Evolutionary conservation across 2,113 vertebrate genomes (phyloP).

Genomic region (Brachypodius melanocephalos): DNA sequence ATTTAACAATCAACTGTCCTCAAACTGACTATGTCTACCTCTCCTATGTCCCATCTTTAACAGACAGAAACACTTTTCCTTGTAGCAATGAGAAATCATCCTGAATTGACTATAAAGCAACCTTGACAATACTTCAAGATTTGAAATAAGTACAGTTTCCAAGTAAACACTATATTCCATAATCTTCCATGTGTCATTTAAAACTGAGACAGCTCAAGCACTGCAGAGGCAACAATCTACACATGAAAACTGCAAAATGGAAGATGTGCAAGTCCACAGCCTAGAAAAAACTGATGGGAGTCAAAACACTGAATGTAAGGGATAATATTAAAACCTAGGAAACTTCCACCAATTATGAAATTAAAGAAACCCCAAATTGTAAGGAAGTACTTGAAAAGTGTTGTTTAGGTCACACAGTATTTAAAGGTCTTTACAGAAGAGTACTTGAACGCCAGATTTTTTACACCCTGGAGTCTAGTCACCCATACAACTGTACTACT

Average conservation of each 20-base stretch:
- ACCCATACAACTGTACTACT: neutral
- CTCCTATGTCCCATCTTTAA: neutral
- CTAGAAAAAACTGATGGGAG: neutral
- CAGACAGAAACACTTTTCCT: neutral
- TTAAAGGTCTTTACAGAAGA: neutral
- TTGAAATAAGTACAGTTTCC: neutral
- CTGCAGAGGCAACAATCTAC: neutral
- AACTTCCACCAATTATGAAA: neutral
- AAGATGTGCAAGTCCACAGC: neutral
- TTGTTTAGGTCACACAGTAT: neutral
- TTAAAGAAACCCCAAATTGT: neutral
- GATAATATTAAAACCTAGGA: neutral
- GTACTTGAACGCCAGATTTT: neutral
- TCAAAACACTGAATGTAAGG: neutral
- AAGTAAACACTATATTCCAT: neutral
- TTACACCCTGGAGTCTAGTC: neutral
- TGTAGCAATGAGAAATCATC: neutral
- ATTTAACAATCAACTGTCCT: neutral
- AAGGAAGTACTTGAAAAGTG: neutral
- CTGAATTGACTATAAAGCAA: neutral
- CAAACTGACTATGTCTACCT: neutral
- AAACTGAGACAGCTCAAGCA: neutral
- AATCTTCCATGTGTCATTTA: rapidly evolving
- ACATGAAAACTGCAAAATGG: neutral
- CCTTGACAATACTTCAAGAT: neutral